phyloP scores from a whole-genome alignment of 2,888 invertebrate species.

The Deilephila elpenor region DNA sequence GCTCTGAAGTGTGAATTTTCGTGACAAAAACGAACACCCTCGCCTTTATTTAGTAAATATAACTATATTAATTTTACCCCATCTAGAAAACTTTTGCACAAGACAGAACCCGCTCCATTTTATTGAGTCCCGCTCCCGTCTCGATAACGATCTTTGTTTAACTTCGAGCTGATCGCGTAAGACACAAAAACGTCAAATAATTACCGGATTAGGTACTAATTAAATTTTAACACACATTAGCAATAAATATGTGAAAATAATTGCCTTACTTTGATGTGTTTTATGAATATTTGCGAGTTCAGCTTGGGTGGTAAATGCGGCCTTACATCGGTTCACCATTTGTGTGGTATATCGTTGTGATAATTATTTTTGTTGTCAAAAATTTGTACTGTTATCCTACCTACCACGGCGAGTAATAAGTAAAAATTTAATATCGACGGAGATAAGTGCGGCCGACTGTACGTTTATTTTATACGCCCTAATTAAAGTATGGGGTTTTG shows the following conservation, averaged over 20 bases:
- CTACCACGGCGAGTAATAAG: conserved; percentile 14
- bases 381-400: conserved; percentile 6
- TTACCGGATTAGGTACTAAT: conserved; percentile 43
- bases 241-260: conserved; percentile 60
- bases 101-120: conserved; percentile 33
- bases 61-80: neutral
- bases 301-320: conserved; percentile 39
- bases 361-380: conserved; percentile 4
- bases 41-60: neutral
- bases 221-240: conserved; percentile 43
- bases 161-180: conserved; percentile 33
- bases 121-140: conserved; percentile 40
- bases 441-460: neutral
- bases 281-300: conserved; percentile 39
- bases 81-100: neutral
- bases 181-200: conserved; percentile 46
- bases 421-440: neutral
- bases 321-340: neutral
- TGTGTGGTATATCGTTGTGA: neutral
- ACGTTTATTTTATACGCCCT: neutral
- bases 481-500: neutral
- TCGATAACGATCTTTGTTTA: conserved; percentile 42
- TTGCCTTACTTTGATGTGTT: conserved; percentile 48
- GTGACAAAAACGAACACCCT: neutral
- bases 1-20: too few species aligned